Conservation (phyloP, 23 tunicate genomes). For the Trididemnum miniatum region DNA sequence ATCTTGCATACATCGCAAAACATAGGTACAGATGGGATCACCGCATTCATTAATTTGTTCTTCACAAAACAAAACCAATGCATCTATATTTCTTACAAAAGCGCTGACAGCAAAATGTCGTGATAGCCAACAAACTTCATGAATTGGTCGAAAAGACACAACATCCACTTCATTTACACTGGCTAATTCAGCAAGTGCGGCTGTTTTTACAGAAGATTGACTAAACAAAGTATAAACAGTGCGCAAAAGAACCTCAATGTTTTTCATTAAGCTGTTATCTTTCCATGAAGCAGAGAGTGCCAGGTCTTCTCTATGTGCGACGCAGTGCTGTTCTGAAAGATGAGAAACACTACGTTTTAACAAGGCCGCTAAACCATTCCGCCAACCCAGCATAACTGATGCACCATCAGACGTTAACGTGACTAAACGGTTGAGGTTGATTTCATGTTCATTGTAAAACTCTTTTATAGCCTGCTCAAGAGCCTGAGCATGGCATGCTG, state of each 20-base stretch:
- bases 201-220: too few species aligned
- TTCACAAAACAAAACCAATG: not conserved
- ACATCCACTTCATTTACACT: too few species aligned
- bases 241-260: not conserved
- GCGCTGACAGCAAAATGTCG: too few species aligned
- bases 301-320: not conserved
- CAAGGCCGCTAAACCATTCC: not conserved
- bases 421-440: too few species aligned
- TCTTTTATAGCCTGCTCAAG: not conserved
- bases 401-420: slow-evolving; percentile 8
- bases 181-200: too few species aligned
- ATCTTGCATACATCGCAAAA: too few species aligned
- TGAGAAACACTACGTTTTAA: not conserved
- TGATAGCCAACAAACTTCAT: not conserved
- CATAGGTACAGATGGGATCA: too few species aligned
- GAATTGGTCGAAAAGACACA: too few species aligned
- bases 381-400: not conserved
- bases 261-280: not conserved
- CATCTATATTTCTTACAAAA: not conserved
- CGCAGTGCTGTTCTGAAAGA: not conserved
- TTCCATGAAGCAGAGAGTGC: not conserved
- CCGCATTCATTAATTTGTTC: too few species aligned
- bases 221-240: too few species aligned
- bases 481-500: too few species aligned
- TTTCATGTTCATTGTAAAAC: not conserved